Evolutionary conservation across 2,113 vertebrate genomes (phyloP).

Genomic region (Chiloscyllium plagiosum): DNA sequence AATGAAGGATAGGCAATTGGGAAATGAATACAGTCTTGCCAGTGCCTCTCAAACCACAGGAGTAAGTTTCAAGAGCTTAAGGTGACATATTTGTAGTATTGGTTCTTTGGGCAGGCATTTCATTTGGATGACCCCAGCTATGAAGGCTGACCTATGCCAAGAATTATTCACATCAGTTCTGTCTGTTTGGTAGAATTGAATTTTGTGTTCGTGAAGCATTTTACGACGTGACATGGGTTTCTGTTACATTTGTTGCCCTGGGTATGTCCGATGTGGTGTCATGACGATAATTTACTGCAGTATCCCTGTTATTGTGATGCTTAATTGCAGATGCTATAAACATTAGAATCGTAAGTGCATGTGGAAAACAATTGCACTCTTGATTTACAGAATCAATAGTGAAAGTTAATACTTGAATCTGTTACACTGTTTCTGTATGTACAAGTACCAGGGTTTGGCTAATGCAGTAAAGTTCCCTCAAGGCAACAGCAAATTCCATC

Average conservation of each 20-base stretch:
- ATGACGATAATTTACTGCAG: background rate
- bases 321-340: background rate
- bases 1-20: background rate
- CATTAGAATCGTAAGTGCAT: background rate
- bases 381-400: background rate
- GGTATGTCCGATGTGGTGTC: background rate
- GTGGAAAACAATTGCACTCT: background rate
- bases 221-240: background rate
- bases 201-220: background rate
- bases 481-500: conserved; percentile 34
- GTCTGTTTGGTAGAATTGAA: background rate
- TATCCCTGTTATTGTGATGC: background rate
- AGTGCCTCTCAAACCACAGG: background rate
- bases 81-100: background rate
- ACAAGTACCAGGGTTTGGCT: background rate
- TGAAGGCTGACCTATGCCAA: background rate
- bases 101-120: background rate
- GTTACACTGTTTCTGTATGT: background rate
- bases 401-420: background rate
- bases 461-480: conserved; percentile 27
- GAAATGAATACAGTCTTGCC: background rate
- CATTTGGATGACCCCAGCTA: background rate
- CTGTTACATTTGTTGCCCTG: background rate
- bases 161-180: background rate
- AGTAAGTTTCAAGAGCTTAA: background rate